Conservation (phyloP, 2,797 vertebrate genomes). For the Xenops minutus region DNA sequence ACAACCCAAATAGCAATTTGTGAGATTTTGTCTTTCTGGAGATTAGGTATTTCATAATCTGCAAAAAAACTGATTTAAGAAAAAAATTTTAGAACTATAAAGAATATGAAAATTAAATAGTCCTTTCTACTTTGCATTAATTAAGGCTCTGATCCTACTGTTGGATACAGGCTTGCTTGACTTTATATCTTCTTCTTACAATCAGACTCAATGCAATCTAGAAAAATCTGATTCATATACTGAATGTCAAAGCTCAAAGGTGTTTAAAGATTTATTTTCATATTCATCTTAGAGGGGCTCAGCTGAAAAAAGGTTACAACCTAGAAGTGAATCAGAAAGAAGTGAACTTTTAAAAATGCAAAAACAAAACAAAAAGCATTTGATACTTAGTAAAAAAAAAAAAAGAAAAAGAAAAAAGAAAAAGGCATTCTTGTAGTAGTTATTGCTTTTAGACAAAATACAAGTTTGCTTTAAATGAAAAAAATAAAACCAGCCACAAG, state of each 20-base stretch:
- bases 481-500: not conserved
- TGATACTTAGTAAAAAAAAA: not conserved
- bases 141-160: not conserved
- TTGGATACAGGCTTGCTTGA: not conserved
- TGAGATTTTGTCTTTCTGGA: slow-evolving; percentile 73
- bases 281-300: not conserved
- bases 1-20: slow-evolving; percentile 76
- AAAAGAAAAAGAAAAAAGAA: not conserved
- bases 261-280: not conserved
- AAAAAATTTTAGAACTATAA: not conserved
- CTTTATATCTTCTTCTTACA: not conserved
- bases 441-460: not conserved
- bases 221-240: not conserved
- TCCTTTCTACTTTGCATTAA: not conserved
- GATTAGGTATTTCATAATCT: slow-evolving; percentile 78
- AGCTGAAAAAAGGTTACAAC: not conserved
- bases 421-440: not conserved
- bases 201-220: not conserved
- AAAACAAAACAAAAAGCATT: not conserved
- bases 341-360: not conserved
- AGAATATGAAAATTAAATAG: not conserved
- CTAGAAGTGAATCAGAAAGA: not conserved
- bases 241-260: not conserved
- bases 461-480: not conserved
- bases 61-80: slow-evolving; percentile 75